Percentiles rank a stretch among this genome's conserved stretches.
These are phyloP conservation scores for Drymodes brunneopygia DNA, from an alignment of 2,113 vertebrate species.

Conservation along the genomic window DNA sequence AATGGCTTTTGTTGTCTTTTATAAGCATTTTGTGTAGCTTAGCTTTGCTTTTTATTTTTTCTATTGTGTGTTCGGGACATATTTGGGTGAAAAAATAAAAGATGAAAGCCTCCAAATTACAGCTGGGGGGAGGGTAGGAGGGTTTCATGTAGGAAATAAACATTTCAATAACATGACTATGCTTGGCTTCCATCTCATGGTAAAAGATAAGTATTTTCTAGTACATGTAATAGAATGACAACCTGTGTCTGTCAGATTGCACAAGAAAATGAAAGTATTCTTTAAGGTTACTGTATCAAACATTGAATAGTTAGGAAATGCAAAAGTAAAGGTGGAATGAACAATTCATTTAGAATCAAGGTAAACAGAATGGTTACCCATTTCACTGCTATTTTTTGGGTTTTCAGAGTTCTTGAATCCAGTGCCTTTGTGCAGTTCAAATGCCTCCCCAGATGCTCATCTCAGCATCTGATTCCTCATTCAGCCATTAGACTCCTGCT, in stretches of 20 bases:
- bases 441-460: background rate
- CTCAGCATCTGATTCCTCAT: background rate
- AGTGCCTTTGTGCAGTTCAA: background rate
- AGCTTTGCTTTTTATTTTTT: background rate
- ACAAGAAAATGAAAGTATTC: background rate
- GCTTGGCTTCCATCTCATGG: background rate
- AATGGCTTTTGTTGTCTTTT: background rate
- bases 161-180: background rate
- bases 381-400: background rate
- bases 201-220: background rate
- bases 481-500: background rate
- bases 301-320: background rate
- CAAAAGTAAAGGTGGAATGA: background rate
- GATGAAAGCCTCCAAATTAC: background rate
- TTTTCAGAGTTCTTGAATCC: background rate
- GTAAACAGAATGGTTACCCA: background rate
- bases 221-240: background rate
- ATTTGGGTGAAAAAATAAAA: background rate
- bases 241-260: background rate
- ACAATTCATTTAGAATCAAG: background rate
- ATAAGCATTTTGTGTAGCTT: background rate
- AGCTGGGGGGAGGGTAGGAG: fast-evolving
- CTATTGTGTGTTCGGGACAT: background rate
- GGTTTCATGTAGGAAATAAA: background rate
- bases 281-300: background rate